Evolutionary conservation across 2,797 vertebrate species (phyloP).

Genomic region (Onychomys leucogaster): DNA sequence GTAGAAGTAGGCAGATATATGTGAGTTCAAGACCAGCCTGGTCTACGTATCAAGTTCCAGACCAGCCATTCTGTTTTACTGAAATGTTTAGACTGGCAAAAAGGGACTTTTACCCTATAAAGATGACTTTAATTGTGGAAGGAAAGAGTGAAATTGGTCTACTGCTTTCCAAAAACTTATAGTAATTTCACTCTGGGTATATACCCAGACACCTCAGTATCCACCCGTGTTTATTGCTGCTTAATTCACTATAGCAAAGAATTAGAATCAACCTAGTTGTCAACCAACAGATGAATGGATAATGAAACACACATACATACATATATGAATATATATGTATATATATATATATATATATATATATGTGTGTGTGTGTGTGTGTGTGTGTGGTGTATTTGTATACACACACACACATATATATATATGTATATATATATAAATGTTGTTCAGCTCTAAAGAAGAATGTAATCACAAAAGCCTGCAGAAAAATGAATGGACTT

Average conservation of each 20-base stretch:
- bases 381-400: background rate
- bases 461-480: background rate
- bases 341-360: background rate
- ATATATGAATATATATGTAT: no score
- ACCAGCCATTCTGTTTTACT: background rate
- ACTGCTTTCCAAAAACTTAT: background rate
- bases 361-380: no score
- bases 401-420: background rate
- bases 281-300: background rate
- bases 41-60: background rate
- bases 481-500: background rate
- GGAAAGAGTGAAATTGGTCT: background rate
- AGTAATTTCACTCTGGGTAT: background rate
- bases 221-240: background rate
- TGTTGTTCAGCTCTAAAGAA: background rate
- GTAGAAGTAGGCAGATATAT: background rate
- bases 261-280: background rate
- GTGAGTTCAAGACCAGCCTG: background rate
- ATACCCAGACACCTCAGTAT: background rate
- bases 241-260: background rate
- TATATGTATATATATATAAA: no score
- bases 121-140: background rate
- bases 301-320: background rate
- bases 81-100: background rate
- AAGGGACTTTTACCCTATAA: background rate